These are phyloP conservation scores for Aphelenchoides fujianensis DNA, from an alignment of 1,140 invertebrate species.

Conservation along the genomic window DNA sequence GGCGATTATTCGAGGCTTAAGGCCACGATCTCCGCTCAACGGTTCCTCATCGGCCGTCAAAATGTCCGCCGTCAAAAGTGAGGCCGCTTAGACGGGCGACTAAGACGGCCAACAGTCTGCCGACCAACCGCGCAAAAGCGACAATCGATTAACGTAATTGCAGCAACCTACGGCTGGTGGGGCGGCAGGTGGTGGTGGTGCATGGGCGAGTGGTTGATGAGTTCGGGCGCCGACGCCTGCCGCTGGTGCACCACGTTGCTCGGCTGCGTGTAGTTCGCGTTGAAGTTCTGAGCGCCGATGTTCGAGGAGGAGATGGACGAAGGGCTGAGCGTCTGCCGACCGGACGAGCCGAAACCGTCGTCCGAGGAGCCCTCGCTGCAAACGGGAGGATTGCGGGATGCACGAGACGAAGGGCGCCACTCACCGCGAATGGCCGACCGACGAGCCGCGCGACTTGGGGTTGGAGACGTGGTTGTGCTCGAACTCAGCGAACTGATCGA, in stretches of 20 bases:
- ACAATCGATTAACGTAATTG: neutral
- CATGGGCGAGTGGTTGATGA: constrained; percentile 18
- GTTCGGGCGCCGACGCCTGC: constrained; percentile 19
- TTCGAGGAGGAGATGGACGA: constrained; percentile 29
- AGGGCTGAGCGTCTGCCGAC: constrained; percentile 27
- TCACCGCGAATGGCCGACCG: constrained; percentile 28
- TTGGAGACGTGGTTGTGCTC: too few species aligned
- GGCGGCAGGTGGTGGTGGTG: constrained; percentile 11
- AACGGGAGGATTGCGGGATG: neutral
- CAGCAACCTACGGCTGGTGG: neutral
- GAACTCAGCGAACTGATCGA: too few species aligned
- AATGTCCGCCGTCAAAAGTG: too few species aligned
- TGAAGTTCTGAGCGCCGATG: constrained; percentile 24
- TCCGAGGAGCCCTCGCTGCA: constrained; percentile 25
- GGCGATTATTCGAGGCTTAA: too few species aligned
- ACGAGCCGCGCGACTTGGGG: constrained; percentile 34
- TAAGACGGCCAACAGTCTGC: neutral
- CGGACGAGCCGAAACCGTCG: constrained; percentile 32
- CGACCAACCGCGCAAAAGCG: neutral
- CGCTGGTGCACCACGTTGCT: constrained; percentile 26
- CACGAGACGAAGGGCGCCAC: neutral
- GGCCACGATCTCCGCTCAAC: too few species aligned
- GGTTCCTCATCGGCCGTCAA: too few species aligned
- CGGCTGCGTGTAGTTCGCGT: neutral
- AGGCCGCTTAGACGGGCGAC: too few species aligned